Base-by-base conservation (phyloP, 2,113 vertebrate species). In the Rutilus rutilus region DNA sequence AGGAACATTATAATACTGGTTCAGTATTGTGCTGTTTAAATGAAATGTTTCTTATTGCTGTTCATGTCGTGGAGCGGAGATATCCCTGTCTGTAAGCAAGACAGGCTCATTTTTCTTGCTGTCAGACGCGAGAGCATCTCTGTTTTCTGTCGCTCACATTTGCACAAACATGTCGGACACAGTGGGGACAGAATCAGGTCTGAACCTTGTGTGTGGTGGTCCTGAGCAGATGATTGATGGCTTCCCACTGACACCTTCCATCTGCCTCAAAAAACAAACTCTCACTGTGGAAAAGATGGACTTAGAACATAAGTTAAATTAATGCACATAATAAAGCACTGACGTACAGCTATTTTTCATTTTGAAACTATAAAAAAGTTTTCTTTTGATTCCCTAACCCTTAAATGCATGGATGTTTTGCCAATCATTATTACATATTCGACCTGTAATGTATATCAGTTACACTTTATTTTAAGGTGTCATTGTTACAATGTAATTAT, bases 71-170 rank as follows among this genome's bases (percentile, higher is more conserved):
- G 39, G n/a, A 25, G 78, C 59, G 2, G 60, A 65, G 78, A 25
- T 17, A 23, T 82, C 33, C 25, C 80, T 52, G 60, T 82, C 80
- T 54, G 47, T 69, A 30, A 52, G 25, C 1, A 65, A 69, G 81
- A 75, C 90, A 89, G 89, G 89, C 92, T 93, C 88, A 94, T 95
- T 94, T 93, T 93, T 94, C 92, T 94, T 88, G 57, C 87, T 93
- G 93, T 94, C 94, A 93, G 87, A 69, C 36, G 64, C n/a, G 11
- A 21, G 78, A 33, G 47, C 91, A 90, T 91, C 86, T 90, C 90
- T 90, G 90, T 93, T 92, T 52, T 93, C 88, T 89, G 27, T 87
- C 74, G 78, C 91, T 92, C 88, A 6, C 83, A 87, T 90, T 90
- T 87, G 90, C 86, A 86, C 76, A 78, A 90, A 90, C 86, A 82